A percentile compares a stretch with the other conserved stretches of the same genome.
phyloP scores from a whole-genome alignment of 1,140 invertebrate genomes.

The Drosophila busckii region DNA sequence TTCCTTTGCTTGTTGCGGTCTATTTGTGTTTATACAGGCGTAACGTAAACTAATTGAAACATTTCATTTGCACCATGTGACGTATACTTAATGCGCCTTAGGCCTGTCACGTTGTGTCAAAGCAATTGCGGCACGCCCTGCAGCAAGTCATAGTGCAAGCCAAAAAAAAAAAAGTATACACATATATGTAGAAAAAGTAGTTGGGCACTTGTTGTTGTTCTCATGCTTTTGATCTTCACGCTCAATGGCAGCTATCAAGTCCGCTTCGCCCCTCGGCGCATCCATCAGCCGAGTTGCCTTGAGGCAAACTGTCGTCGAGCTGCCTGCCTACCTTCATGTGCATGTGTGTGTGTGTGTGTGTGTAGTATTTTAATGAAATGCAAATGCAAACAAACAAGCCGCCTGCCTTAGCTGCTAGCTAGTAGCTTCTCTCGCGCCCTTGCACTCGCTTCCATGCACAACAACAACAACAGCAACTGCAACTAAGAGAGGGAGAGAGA shows the following conservation, averaged over 20 bases:
- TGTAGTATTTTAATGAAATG: constrained; percentile 76
- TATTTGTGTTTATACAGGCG: constrained; percentile 54
- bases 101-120: constrained; percentile 69
- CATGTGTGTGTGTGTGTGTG: too few species aligned
- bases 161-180: constrained; percentile 16
- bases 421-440: too few species aligned
- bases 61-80: constrained; percentile 26
- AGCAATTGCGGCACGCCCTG: too few species aligned
- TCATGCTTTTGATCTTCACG: neutral
- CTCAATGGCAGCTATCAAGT: constrained; percentile 45
- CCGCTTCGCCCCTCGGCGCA: constrained; percentile 19
- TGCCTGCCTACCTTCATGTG: constrained; percentile 54
- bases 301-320: constrained; percentile 12
- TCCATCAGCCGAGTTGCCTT: constrained; percentile 24
- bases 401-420: constrained; percentile 2
- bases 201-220: constrained; percentile 30
- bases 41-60: constrained; percentile 66
- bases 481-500: too few species aligned
- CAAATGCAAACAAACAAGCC: constrained; percentile 58
- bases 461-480: neutral
- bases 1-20: constrained; percentile 14
- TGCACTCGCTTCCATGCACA: neutral
- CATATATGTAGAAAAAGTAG: constrained; percentile 17
- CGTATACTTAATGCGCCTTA: constrained; percentile 45
- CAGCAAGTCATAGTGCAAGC: too few species aligned